Evolutionary conservation across 2,888 invertebrate genomes (phyloP), one percentile per base, ranked within the genome.

Genomic region (Cheilosia vulpina): DNA sequence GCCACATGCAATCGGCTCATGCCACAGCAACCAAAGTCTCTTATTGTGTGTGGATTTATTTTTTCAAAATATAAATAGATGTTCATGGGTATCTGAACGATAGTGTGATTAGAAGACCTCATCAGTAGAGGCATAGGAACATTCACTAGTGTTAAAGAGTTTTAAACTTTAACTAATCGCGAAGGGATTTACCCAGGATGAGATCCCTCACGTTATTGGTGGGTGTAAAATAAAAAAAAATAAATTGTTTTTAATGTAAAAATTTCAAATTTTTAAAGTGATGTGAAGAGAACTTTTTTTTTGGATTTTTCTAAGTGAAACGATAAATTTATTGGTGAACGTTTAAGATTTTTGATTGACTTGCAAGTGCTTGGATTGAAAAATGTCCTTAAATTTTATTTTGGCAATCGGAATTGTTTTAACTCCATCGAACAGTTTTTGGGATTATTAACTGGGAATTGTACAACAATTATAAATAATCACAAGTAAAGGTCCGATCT

Each of bases 1-100:
- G 69, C 71, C 62, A 63, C 69, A 73, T 83, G 69, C 78, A 81
- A 57, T 34, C 6, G 13, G 21, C 50, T 66, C 43, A 27, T 17
- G 58, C 17, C 31, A 53, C 31, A 31, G 31, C 27, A 38, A 13
- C 4, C 11, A 38, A 41, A 45, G 79, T 85, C 71, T 80, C 76
- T 76, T 71, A 65, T 53, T 15, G 62, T 47, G 53, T 21, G 63
- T 41, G 17, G 65, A 45, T 62, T 47, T n/a, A 27, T 17, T 87
- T 87, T 89, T 89, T 90, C 91, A 91, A 91, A 91, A 91, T 92
- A 92, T 92, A 92, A 92, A 92, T 92, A 92, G 90, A 91, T 90
- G 91, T 91, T 90, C 89, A 88, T 88, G 87, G 88, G 89, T 88
- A 89, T 89, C 89, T 90, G 90, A 90, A 90, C 89, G 90, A 91